Percentiles rank a stretch among this genome's conserved stretches.
These are phyloP conservation scores for Leucophora obtusa DNA, from an alignment of 2,888 invertebrate species.

Conservation along the genomic window DNA sequence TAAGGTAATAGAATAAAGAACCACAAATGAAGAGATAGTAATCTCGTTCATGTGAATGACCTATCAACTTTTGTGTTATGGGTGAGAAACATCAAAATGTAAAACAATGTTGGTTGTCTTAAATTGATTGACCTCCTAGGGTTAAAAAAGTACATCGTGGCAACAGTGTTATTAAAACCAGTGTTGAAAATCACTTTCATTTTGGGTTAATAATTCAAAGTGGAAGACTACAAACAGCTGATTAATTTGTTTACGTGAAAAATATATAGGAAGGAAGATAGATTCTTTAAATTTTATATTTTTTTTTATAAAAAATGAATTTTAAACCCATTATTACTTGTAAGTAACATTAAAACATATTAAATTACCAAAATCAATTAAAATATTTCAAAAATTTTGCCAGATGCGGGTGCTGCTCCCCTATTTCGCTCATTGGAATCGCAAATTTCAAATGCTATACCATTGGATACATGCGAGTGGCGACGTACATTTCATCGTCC, in stretches of 20 bases:
- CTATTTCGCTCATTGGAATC: constrained; percentile 90
- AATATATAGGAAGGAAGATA: constrained; percentile 1
- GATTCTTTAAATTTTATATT: constrained; percentile 10
- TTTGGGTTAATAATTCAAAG: too few relatives aligned
- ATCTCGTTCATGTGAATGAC: too few relatives aligned
- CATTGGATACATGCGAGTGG: constrained; percentile 95
- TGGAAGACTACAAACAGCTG: constrained; percentile 46
- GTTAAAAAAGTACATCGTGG: too few relatives aligned
- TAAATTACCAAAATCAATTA: neutral
- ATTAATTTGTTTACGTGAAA: constrained; percentile 62
- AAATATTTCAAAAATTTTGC: neutral
- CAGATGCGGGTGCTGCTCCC: constrained; percentile 92
- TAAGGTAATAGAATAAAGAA: too few relatives aligned
- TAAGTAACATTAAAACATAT: constrained; percentile 63
- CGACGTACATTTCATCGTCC: constrained; percentile 92
- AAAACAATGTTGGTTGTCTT: too few relatives aligned
- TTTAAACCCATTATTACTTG: constrained; percentile 77
- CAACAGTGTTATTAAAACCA: too few relatives aligned
- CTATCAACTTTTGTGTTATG: too few relatives aligned
- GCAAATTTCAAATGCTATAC: constrained; percentile 87
- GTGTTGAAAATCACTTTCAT: too few relatives aligned
- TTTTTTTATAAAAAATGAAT: constrained; percentile 69
- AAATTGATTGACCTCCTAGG: too few relatives aligned
- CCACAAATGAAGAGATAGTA: too few relatives aligned
- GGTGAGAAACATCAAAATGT: too few relatives aligned